Base-by-base conservation (phyloP, 2,888 invertebrate genomes). In the Hemistola chrysoprasaria region DNA sequence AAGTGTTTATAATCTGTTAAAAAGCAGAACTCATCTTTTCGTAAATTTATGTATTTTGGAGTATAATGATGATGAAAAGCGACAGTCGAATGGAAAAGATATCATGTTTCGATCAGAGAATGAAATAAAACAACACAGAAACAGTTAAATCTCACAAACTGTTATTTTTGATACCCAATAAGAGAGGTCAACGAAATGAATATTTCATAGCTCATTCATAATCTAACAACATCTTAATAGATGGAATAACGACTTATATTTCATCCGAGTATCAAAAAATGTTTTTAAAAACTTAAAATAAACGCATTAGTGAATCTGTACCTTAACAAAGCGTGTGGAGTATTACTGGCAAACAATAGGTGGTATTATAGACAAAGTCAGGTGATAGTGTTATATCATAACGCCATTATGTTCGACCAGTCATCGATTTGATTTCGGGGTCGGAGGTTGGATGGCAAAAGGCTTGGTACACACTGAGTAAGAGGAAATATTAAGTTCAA, bases 261-360 rank as follows among this genome's bases (percentile, higher is more conserved):
- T 16, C 3, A 16, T 16, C 16, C 16, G 16, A 16, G 16, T 4
- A 4, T 16, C 4, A 2, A 4, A 16, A 16, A 3, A 4, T 4
- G 16, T 16, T 4, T 16, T 16, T 16, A 3, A 16, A 16, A 4
- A 3, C 16, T 2, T 16, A 16, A 16, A 16, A 4, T 3, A 16
- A 16, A 16, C 16, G 62, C 53, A 8, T 23, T 26, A 37, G 43
- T 30, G 53, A 54, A 67, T 71, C 63, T 35, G 31, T 29, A 38
- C 58, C 54, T 63, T 73, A 72, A 74, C 34, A 8, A 6, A 7
- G 6, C 66, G 65, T 70, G 67, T 62, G 66, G 69, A 71, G 71
- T 77, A 72, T 77, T 78, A 71, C 75, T 76, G 60, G 66, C 79
- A 83, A 83, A 86, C 85, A 86, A 86, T 86, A 68, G 84, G 60